Conservation (phyloP, 2,797 vertebrate genomes). For the Scyliorhinus canicula region DNA sequence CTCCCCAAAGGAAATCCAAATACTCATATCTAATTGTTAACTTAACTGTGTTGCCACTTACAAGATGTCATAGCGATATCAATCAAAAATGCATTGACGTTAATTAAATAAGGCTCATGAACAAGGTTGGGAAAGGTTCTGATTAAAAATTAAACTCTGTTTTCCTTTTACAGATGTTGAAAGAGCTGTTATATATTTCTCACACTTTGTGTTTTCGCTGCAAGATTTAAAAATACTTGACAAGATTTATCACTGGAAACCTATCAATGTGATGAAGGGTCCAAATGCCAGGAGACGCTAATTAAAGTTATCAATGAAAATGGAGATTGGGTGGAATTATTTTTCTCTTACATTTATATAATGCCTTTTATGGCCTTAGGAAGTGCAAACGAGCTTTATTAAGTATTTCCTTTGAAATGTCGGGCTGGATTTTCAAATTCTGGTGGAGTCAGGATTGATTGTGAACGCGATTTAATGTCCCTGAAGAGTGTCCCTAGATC, state of each 20-base stretch:
- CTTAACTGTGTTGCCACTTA: not conserved
- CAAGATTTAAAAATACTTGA: not conserved
- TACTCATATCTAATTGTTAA: not conserved
- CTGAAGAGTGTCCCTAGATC: too few relatives aligned
- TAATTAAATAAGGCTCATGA: not conserved
- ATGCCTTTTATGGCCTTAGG: not conserved
- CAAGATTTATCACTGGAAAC: not conserved
- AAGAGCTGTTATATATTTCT: not conserved
- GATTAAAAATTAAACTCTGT: too few relatives aligned
- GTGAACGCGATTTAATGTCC: too few relatives aligned
- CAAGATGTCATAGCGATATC: not conserved
- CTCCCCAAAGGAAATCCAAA: not conserved
- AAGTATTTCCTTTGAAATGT: too few relatives aligned
- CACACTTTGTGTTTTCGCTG: not conserved
- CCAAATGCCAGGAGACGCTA: not conserved
- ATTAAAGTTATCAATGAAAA: not conserved
- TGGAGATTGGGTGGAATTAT: not conserved
- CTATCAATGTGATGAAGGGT: not conserved
- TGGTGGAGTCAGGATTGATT: too few relatives aligned
- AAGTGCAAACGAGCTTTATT: too few relatives aligned
- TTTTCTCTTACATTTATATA: not conserved
- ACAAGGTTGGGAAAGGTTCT: not conserved
- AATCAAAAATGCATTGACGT: not conserved
- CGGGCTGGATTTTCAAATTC: too few relatives aligned
- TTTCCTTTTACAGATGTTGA: too few relatives aligned